These are phyloP conservation scores for Dynastes maya DNA, from an alignment of 2,888 invertebrate genomes.

Conservation along the genomic window DNA sequence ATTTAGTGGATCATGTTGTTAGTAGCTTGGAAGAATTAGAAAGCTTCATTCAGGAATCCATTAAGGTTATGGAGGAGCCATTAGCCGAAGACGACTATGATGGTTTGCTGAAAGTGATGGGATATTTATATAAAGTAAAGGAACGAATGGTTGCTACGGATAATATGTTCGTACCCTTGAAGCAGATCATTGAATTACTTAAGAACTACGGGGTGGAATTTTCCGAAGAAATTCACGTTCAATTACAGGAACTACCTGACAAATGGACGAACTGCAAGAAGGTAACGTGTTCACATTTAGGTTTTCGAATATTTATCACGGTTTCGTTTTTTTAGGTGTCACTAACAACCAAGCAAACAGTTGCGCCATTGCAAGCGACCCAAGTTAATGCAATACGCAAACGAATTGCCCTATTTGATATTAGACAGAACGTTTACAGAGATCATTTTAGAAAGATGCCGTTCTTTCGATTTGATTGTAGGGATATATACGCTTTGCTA, in stretches of 20 bases:
- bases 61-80: constrained; percentile 80
- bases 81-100: constrained; percentile 90
- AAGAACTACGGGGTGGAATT: constrained; percentile 91
- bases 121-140: constrained; percentile 83
- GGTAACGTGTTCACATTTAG: constrained; percentile 58
- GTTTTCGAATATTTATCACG: too few species aligned
- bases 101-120: constrained; percentile 87
- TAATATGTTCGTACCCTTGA: constrained; percentile 91
- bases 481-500: constrained; percentile 79
- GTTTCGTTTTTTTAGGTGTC: constrained; percentile 70
- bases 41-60: constrained; percentile 84
- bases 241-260: constrained; percentile 88
- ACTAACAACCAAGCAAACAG: constrained; percentile 86
- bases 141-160: constrained; percentile 87
- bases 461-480: constrained; percentile 78
- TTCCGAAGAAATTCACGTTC: constrained; percentile 83
- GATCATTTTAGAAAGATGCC: constrained; percentile 78
- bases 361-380: constrained; percentile 90
- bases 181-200: constrained; percentile 88
- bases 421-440: constrained; percentile 83
- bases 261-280: constrained; percentile 91
- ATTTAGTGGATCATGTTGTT: constrained; percentile 87
- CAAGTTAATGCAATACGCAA: constrained; percentile 91
- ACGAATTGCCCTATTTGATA: constrained; percentile 85
- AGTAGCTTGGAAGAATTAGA: constrained; percentile 84